Conservation (phyloP, 1,140 invertebrate species). For the Drosophila kikkawai region DNA sequence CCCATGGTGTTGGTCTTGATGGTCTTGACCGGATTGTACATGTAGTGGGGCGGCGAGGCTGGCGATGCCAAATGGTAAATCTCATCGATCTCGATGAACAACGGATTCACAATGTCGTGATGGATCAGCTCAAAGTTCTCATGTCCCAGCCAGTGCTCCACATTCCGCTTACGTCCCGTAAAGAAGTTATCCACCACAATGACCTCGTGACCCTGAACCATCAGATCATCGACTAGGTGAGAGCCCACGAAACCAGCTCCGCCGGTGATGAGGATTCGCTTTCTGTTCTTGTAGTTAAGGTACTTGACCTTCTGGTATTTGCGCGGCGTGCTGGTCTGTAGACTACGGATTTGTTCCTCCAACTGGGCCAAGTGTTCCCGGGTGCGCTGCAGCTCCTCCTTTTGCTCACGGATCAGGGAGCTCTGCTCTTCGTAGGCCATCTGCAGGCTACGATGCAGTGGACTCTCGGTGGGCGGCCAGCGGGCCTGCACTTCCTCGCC, state of each 20-base stretch:
- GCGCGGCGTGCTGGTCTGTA: constrained; percentile 91
- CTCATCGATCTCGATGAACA: constrained; percentile 99
- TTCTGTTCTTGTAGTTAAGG: constrained; percentile 95
- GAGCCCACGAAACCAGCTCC: constrained; percentile 99
- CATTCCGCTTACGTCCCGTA: constrained; percentile 97
- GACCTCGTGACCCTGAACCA: constrained; percentile 98
- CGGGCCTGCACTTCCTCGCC: constrained; percentile 54
- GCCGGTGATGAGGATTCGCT: constrained; percentile 97
- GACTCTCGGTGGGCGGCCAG: constrained; percentile 64
- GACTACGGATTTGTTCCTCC: constrained; percentile 89
- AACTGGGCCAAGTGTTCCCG: constrained; percentile 88
- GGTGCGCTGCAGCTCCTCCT: constrained; percentile 87
- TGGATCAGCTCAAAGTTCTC: constrained; percentile 99
- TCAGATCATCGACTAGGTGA: constrained; percentile 97
- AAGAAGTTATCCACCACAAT: constrained; percentile 99
- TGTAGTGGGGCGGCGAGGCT: constrained; percentile 99
- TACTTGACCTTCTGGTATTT: constrained; percentile 96
- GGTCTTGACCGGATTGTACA: constrained; percentile 99
- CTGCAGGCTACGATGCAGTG: constrained; percentile 50
- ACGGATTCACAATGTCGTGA: constrained; percentile 99
- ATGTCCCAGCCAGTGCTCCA: constrained; percentile 99
- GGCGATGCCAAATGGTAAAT: constrained; percentile 99
- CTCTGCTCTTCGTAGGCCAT: constrained; percentile 65
- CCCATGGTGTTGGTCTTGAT: constrained; percentile 99
- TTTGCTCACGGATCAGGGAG: constrained; percentile 63